A percentile compares a stretch with the other conserved stretches of the same genome.
Evolutionary conservation across 2,888 invertebrate species (phyloP).

Genomic region (Stenchaetothrips biformis): DNA sequence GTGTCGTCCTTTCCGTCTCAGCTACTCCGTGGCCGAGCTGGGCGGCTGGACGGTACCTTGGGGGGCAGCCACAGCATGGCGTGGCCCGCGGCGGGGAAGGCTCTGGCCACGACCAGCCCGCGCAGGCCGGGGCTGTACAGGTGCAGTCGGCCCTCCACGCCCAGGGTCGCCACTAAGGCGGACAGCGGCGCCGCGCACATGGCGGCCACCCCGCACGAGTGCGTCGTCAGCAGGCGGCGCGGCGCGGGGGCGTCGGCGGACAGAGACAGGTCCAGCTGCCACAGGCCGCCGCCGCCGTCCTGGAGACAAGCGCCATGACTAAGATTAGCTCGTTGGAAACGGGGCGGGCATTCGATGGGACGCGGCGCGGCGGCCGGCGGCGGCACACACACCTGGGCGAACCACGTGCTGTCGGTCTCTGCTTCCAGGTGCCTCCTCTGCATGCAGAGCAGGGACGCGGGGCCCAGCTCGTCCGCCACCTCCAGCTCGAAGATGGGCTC

Average conservation of each 20-base stretch:
- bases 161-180: conserved; percentile 66
- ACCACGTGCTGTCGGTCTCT: conserved; percentile 37
- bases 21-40: too few species aligned
- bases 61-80: conserved; percentile 63
- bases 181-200: conserved; percentile 65
- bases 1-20: too few species aligned
- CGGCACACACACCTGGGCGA: conserved; percentile 1
- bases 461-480: conserved; percentile 48
- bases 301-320: conserved; percentile 42
- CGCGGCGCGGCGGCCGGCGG: background rate
- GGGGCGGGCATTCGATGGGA: background rate
- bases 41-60: conserved; percentile 46
- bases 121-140: conserved; percentile 64
- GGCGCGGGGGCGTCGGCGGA: conserved; percentile 37
- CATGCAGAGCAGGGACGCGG: conserved; percentile 53
- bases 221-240: conserved; percentile 57
- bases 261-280: conserved; percentile 63
- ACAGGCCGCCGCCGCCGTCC: conserved; percentile 83
- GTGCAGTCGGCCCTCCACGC: conserved; percentile 66
- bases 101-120: conserved; percentile 56
- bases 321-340: background rate
- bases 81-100: conserved; percentile 55
- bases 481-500: conserved; percentile 82
- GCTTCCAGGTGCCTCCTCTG: conserved; percentile 48
- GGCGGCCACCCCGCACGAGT: conserved; percentile 68